Conservation (phyloP, 2,113 vertebrate species). For the Chinchilla lanigera region DNA sequence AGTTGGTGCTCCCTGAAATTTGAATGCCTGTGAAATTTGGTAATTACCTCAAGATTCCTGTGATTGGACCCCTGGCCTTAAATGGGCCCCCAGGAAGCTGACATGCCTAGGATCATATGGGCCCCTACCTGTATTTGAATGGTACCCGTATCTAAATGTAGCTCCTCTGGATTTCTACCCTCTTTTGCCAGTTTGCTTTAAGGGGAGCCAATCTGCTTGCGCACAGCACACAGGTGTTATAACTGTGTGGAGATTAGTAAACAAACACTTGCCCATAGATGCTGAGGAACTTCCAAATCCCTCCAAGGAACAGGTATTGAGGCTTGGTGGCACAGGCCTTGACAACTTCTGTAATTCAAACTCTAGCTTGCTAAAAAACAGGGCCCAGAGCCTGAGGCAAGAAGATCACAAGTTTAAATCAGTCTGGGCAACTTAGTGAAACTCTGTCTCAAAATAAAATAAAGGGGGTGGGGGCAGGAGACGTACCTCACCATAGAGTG, state of each 20-base stretch:
- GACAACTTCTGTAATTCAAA: constrained; percentile 21
- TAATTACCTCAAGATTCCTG: neutral
- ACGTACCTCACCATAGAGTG: neutral
- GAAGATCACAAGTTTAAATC: neutral
- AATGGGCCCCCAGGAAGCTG: neutral
- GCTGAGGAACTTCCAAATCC: neutral
- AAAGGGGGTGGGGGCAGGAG: neutral
- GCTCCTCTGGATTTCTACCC: neutral
- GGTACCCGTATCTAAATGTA: neutral
- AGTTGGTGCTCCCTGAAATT: neutral
- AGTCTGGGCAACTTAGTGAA: neutral
- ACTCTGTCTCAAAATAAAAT: neutral
- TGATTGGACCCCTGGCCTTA: neutral
- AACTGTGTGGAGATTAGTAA: neutral
- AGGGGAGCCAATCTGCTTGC: neutral
- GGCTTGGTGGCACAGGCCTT: neutral
- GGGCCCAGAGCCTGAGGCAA: neutral
- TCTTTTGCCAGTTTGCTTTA: neutral
- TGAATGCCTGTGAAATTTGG: neutral
- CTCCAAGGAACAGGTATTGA: neutral
- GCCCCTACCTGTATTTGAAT: neutral
- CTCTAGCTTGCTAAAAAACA: constrained; percentile 32
- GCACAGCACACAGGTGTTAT: accelerated
- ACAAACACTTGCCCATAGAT: neutral
- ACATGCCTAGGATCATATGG: neutral